Evolutionary conservation across 2,113 vertebrate genomes (phyloP).

Genomic region (Pycnonotus jocosus): DNA sequence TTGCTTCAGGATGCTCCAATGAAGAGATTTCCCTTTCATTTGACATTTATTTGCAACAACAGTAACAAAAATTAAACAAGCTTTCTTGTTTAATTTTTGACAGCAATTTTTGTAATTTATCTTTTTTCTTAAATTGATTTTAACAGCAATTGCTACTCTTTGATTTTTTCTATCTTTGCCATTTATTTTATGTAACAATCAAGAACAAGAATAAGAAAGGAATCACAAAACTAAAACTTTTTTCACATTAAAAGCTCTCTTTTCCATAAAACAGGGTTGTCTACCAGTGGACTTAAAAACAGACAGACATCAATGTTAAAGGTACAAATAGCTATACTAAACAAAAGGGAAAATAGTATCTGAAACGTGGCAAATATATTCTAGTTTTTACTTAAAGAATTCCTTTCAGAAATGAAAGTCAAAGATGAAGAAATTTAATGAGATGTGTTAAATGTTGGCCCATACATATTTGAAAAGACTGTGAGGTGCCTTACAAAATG

Average conservation of each 20-base stretch:
- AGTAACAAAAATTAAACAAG: not conserved
- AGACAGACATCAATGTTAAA: not conserved
- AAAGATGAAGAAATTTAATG: not conserved
- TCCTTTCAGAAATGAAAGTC: not conserved
- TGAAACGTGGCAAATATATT: not conserved
- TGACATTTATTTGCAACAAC: not conserved
- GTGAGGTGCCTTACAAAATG: not conserved
- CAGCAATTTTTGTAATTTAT: not conserved
- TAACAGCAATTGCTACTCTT: not conserved
- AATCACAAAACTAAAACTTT: not conserved
- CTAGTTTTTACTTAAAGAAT: not conserved
- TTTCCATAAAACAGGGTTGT: not conserved
- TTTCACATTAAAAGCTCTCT: not conserved
- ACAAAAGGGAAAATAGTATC: not conserved
- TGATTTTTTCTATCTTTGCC: not conserved
- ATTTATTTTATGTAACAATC: not conserved
- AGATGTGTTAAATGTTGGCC: not conserved
- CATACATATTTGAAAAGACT: not conserved
- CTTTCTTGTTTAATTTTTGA: not conserved
- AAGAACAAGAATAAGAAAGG: not conserved
- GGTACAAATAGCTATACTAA: not conserved
- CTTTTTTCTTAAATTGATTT: not conserved
- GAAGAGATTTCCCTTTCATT: not conserved
- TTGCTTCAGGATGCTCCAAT: not conserved
- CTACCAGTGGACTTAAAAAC: not conserved